These are phyloP conservation scores for Cryptoprocta ferox DNA, from an alignment of 2,797 vertebrate species.

Conservation along the genomic window DNA sequence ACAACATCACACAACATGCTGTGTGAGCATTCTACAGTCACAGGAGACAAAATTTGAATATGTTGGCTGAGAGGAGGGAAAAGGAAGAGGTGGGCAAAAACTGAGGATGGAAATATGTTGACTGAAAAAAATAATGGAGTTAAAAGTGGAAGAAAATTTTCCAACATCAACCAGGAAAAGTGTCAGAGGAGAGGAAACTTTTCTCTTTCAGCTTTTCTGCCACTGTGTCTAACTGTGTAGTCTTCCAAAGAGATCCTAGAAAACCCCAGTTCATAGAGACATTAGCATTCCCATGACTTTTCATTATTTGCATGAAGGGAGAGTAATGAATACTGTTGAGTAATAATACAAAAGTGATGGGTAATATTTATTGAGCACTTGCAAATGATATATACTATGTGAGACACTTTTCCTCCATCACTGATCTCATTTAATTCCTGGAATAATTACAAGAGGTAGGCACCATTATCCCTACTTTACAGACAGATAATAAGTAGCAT, in stretches of 20 bases:
- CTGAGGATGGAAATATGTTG: background rate
- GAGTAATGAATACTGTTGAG: background rate
- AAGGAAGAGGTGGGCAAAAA: background rate
- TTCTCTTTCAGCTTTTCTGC: background rate
- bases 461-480: background rate
- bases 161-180: background rate
- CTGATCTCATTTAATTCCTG: background rate
- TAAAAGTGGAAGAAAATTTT: background rate
- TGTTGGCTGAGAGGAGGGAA: background rate
- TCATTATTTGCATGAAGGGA: background rate
- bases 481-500: background rate
- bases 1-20: background rate
- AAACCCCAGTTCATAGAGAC: background rate
- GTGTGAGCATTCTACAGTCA: background rate
- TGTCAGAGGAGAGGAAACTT: background rate
- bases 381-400: rapidly evolving
- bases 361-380: too few relatives aligned
- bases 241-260: background rate
- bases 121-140: background rate
- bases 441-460: background rate
- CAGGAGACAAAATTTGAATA: background rate
- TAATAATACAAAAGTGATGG: background rate
- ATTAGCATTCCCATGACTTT: background rate
- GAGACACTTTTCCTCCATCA: background rate
- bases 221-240: background rate